Base-by-base conservation (phyloP, 2,797 vertebrate genomes). In the Microchirus variegatus region DNA sequence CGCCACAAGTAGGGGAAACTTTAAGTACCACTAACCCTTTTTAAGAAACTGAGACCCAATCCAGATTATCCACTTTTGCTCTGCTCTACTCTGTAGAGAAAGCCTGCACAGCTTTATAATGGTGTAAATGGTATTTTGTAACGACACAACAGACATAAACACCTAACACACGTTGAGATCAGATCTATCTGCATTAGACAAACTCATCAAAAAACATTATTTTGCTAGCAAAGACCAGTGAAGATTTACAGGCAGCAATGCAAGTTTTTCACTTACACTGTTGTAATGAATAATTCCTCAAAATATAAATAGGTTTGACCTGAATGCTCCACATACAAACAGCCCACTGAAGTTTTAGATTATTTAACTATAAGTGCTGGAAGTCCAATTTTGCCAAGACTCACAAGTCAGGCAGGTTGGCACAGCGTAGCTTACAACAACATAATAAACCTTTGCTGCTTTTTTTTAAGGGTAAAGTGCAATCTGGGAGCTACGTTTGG, bases 281-380 rank as follows among this genome's bases (percentile, higher is more conserved):
- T 69, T 42, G 19, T 9, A 63, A 64, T 72, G 35, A 53, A 50
- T 18, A 47, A 42, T 73, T 81, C 80, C 64, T 66, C 66, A 62
- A 76, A 66, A 42, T 67, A 68, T n/a, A n/a, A n/a, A n/a, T 80
- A 61, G 49, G 52, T 64, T 81, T 85, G 77, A 82, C 73, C 80
- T 64, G 54, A 85, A 82, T 83, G 72, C 66, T 59, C 63, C 59
- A 46, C 78, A 75, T 49, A 76, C 74, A 86, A 80, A 73, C 62
- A 63, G 45, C 49, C 59, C 57, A 67, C 80, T 79, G 65, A 84
- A 85, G 79, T 60, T 78, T 61, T 46, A 67, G 77, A 82, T 81
- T 79, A 79, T 80, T 81, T 66, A 81, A 82, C 80, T 44, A 43
- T 48, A 68, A 79, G 72, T 65, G 75, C 67, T 78, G 51, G 73